Percentiles rank a stretch among this genome's conserved stretches.
Evolutionary conservation across 2,113 vertebrate genomes (phyloP).

Genomic region (Gnathonemus echidnorhynchus): DNA sequence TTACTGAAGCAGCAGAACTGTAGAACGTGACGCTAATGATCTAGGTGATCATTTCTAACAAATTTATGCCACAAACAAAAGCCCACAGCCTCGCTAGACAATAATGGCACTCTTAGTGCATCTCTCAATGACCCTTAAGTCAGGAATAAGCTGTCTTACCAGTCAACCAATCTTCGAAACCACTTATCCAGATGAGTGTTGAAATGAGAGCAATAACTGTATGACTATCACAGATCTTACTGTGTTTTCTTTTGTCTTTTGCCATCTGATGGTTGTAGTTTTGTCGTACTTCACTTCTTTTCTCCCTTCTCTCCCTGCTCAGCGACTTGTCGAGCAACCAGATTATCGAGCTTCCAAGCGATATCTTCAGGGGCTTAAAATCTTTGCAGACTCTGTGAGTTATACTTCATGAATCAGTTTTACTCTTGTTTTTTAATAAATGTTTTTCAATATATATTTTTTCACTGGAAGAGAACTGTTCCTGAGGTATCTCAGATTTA

Average conservation of each 20-base stretch:
- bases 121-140: not conserved
- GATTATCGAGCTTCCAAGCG: constrained; percentile 53
- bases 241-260: not conserved
- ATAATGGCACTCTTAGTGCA: not conserved
- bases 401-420: not conserved
- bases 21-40: not conserved
- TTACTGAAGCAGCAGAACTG: not conserved
- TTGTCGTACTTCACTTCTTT: not conserved
- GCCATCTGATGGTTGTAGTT: not conserved
- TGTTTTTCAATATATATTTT: not conserved
- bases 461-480: not conserved
- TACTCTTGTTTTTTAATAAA: not conserved
- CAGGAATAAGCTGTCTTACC: not conserved
- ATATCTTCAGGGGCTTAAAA: constrained; percentile 60
- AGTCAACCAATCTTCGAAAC: not conserved
- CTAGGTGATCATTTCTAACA: not conserved
- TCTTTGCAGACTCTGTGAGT: constrained; percentile 69
- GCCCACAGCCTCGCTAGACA: not conserved
- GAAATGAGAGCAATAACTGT: not conserved
- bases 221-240: not conserved
- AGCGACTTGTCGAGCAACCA: constrained; percentile 64
- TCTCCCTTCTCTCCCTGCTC: constrained; percentile 11
- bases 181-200: not conserved
- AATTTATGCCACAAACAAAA: not conserved
- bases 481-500: not conserved